Conservation (phyloP, 2,797 vertebrate species). For the Tenualosa thibaudeaui region DNA sequence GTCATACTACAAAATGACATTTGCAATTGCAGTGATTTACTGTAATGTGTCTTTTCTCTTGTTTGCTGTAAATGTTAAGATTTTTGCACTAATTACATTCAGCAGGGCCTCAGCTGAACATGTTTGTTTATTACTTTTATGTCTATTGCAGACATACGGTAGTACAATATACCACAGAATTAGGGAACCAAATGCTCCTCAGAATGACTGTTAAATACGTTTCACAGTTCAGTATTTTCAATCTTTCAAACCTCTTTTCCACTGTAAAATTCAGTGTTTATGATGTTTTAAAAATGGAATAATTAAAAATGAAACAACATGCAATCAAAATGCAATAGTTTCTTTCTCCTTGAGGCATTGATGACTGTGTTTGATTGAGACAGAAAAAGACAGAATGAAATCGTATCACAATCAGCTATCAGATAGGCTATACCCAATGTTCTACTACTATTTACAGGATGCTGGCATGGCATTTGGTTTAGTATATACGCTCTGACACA, state of each 20-base stretch:
- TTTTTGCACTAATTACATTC: background rate
- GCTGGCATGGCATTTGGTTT: constrained; percentile 78
- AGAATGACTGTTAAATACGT: background rate
- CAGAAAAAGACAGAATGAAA: constrained; percentile 43
- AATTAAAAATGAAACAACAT: background rate
- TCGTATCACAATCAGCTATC: background rate
- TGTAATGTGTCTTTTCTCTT: background rate
- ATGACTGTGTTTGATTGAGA: background rate
- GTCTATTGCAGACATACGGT: background rate
- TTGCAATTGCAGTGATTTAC: no score
- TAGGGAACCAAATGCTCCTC: background rate
- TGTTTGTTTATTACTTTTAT: no score
- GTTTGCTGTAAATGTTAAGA: background rate
- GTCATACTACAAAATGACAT: background rate
- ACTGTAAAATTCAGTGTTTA: background rate
- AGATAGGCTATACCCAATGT: constrained; percentile 43
- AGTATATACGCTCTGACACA: constrained; percentile 34
- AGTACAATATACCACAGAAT: background rate
- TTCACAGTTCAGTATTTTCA: background rate
- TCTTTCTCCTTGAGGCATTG: background rate
- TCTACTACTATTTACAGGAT: constrained; percentile 75
- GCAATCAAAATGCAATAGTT: background rate
- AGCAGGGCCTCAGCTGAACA: background rate
- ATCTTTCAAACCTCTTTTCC: background rate
- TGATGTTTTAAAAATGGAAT: background rate